A percentile compares a stretch with the other conserved stretches of the same genome.
Conservation (phyloP, 37 sponge, comb jelly and placozoan genomes). For the Diacarnus erythraeanus region DNA sequence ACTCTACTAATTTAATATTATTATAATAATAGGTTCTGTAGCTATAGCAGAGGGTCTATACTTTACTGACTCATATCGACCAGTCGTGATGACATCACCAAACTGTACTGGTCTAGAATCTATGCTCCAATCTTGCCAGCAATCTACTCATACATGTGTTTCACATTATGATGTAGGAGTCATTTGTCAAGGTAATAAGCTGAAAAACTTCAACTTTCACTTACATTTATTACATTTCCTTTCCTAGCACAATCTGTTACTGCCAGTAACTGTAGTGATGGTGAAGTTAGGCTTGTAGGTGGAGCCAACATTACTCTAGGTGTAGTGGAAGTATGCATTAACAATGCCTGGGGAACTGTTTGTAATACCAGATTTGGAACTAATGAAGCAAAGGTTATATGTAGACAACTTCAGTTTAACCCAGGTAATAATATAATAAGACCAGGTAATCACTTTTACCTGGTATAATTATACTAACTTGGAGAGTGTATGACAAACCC, state of each 20-base stretch:
- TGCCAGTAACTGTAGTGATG: conserved; percentile 27
- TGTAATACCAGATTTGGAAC: conserved; percentile 17
- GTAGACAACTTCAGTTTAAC: conserved; percentile 31
- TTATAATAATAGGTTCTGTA: neutral
- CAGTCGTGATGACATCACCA: neutral
- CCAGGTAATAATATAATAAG: conserved; percentile 3
- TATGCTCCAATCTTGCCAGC: neutral
- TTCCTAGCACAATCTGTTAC: neutral
- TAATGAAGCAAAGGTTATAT: conserved; percentile 31
- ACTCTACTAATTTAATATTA: no score
- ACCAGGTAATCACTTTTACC: neutral
- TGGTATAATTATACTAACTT: no score
- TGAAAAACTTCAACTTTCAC: no score
- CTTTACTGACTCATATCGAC: neutral
- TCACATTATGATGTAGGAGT: neutral
- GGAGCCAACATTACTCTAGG: conserved; percentile 20
- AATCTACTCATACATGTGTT: neutral
- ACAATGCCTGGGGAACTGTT: conserved; percentile 47
- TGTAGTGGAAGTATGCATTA: conserved; percentile 40
- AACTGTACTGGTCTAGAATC: neutral
- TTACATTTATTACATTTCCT: no score
- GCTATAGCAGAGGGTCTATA: neutral
- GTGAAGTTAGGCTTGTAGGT: conserved; percentile 23
- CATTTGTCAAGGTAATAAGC: neutral
- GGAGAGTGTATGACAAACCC: no score